A percentile compares a stretch with the other conserved stretches of the same genome.
phyloP scores from a whole-genome alignment of 2,888 invertebrate species.

The Podabrus alpinus region DNA sequence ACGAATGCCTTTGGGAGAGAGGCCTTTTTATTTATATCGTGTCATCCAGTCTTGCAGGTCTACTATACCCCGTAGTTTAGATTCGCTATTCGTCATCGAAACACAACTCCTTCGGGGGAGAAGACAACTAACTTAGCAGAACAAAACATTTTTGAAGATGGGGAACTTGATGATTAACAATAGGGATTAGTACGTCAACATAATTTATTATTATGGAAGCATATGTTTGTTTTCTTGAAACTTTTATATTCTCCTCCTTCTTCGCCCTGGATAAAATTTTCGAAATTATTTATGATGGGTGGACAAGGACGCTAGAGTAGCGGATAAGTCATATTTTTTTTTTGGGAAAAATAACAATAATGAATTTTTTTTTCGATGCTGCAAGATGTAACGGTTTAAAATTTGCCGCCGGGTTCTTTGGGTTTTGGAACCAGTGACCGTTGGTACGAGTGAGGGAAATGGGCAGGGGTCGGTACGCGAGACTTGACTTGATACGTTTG shows the following conservation, averaged over 20 bases:
- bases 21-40: constrained; percentile 30
- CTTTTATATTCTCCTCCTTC: constrained; percentile 27
- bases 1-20: constrained; percentile 28
- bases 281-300: constrained; percentile 1
- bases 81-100: constrained; percentile 43
- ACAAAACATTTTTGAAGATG: constrained; percentile 38
- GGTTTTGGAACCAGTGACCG: too few species aligned
- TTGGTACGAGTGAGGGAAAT: too few species aligned
- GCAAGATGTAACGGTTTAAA: too few species aligned
- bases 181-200: constrained; percentile 40
- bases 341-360: neutral
- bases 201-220: constrained; percentile 43
- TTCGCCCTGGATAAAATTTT: constrained; percentile 20
- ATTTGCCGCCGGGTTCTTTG: too few species aligned
- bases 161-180: constrained; percentile 42
- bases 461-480: too few species aligned
- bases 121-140: constrained; percentile 33
- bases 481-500: too few species aligned
- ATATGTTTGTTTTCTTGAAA: constrained; percentile 36
- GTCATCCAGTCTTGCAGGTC: constrained; percentile 32
- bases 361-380: neutral
- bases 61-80: constrained; percentile 36
- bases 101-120: constrained; percentile 34
- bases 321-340: constrained; percentile 1
- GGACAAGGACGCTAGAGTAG: neutral